A percentile compares a stretch with the other conserved stretches of the same genome.
phyloP scores from a whole-genome alignment of 2,113 vertebrate genomes.

The Halcyon senegalensis region DNA sequence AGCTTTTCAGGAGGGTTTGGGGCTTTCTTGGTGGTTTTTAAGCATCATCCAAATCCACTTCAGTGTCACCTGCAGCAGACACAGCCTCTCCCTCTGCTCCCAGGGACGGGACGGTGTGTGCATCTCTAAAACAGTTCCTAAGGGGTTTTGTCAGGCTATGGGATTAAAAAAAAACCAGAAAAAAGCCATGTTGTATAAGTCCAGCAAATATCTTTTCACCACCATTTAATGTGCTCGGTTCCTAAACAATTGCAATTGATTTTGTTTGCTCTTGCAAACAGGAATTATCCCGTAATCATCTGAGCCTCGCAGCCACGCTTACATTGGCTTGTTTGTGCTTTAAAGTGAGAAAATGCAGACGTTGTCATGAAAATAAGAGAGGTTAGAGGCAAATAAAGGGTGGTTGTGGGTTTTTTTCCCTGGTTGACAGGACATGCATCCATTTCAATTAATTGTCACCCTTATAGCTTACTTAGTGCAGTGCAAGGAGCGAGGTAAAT shows the following conservation, averaged over 20 bases:
- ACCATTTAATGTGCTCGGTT: neutral
- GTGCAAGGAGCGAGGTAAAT: neutral
- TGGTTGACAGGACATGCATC: neutral
- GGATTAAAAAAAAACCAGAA: neutral
- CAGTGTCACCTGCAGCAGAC: neutral
- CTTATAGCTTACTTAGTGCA: neutral
- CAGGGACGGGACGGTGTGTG: too few relatives aligned
- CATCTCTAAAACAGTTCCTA: neutral
- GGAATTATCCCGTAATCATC: slow-evolving; percentile 67
- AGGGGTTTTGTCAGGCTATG: neutral
- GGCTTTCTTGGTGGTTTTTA: neutral
- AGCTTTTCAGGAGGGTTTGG: neutral
- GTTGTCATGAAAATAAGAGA: slow-evolving; percentile 23
- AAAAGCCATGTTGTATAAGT: neutral
- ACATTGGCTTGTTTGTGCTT: slow-evolving; percentile 41
- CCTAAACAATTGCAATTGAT: slow-evolving; percentile 72
- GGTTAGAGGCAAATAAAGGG: neutral
- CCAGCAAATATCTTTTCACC: slow-evolving; percentile 17
- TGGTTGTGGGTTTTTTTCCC: neutral
- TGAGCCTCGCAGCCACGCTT: slow-evolving; percentile 52
- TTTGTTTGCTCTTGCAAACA: slow-evolving; percentile 72
- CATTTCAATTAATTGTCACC: neutral
- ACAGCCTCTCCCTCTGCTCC: neutral
- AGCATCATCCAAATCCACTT: neutral
- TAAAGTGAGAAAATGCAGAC: slow-evolving; percentile 31